These are phyloP conservation scores for Formicarius rufipectus DNA, from an alignment of 2,113 vertebrate genomes.

Conservation along the genomic window DNA sequence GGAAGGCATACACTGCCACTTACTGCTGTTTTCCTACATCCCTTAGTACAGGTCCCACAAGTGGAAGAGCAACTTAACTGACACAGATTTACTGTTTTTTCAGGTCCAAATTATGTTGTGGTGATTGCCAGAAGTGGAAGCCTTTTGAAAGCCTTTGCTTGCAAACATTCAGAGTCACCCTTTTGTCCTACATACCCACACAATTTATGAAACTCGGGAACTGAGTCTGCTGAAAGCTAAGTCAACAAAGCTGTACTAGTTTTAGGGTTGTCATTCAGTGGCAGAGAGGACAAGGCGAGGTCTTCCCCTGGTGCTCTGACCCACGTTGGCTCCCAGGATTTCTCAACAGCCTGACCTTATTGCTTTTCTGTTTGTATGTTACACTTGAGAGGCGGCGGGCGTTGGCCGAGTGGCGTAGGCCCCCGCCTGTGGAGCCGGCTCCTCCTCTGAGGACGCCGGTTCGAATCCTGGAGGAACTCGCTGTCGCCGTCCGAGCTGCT, in stretches of 20 bases:
- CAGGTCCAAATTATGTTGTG: not conserved
- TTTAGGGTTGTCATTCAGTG: too few relatives aligned
- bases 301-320: too few relatives aligned
- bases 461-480: too few relatives aligned
- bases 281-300: too few relatives aligned
- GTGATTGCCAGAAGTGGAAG: not conserved
- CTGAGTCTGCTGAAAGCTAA: not conserved
- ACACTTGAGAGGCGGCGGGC: too few relatives aligned
- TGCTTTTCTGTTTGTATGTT: too few relatives aligned
- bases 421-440: too few relatives aligned
- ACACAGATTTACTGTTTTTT: not conserved
- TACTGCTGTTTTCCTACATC: not conserved
- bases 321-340: too few relatives aligned
- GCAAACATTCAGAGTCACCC: not conserved
- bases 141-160: not conserved
- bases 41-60: rapidly evolving
- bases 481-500: too few relatives aligned
- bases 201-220: not conserved
- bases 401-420: too few relatives aligned
- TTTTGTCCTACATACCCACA: not conserved
- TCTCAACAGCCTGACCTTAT: too few relatives aligned
- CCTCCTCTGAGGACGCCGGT: too few relatives aligned
- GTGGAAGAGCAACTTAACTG: not conserved
- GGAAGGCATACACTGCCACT: not conserved
- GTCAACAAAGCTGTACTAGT: not conserved